Evolutionary conservation across 92 coral and sea anemone species (phyloP).

Genomic region (Metridium senile): DNA sequence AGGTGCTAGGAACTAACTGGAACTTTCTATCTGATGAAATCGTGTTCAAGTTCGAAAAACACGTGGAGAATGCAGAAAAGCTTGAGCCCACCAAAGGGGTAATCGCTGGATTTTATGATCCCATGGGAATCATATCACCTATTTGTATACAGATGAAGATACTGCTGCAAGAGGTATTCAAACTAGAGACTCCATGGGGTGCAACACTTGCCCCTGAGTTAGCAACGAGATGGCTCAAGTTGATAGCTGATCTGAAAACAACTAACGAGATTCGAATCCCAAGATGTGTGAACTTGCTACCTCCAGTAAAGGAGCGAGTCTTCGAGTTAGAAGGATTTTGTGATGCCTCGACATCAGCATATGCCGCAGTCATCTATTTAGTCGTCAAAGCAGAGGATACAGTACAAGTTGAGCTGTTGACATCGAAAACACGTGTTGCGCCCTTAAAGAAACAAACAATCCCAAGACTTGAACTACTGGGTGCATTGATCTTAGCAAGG

Average conservation of each 20-base stretch:
- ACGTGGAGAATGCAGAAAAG: constrained; percentile 7
- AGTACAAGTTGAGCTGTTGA: constrained; percentile 5
- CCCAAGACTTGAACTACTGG: constrained; percentile 41
- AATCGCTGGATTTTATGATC: constrained; percentile 51
- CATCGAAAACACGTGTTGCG: constrained; percentile 43
- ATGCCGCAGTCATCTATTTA: constrained; percentile 62
- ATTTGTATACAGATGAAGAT: constrained; percentile 48
- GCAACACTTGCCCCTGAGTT: constrained; percentile 29
- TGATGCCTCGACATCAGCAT: constrained; percentile 43
- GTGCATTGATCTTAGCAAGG: constrained; percentile 42
- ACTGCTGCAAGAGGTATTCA: constrained; percentile 44
- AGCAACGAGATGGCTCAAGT: constrained; percentile 32
- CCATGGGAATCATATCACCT: constrained; percentile 51
- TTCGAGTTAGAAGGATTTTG: constrained; percentile 2
- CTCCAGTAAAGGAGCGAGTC: neutral
- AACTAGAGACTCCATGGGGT: constrained; percentile 39
- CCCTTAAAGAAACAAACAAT: constrained; percentile 45
- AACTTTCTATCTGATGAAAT: neutral
- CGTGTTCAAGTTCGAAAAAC: neutral
- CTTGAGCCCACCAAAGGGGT: constrained; percentile 31
- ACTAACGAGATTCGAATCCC: constrained; percentile 17
- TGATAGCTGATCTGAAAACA: constrained; percentile 28
- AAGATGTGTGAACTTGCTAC: constrained; percentile 30
- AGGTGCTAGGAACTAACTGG: constrained; percentile 16
- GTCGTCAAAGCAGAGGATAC: constrained; percentile 16